phyloP scores from a whole-genome alignment of 2,888 invertebrate species.

The Argyra leucocephala region DNA sequence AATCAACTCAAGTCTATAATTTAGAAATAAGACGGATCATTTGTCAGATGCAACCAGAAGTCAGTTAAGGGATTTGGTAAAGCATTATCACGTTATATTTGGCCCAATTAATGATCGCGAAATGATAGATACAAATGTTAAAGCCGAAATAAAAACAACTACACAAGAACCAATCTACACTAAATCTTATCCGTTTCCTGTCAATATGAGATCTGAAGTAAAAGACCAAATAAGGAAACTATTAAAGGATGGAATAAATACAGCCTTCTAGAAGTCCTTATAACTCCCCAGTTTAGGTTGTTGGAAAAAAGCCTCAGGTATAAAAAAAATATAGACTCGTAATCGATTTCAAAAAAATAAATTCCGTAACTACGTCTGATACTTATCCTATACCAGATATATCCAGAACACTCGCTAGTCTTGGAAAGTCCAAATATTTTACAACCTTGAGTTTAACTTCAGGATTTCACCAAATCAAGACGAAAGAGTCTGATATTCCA shows the following conservation, averaged over 20 bases:
- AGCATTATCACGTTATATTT: constrained; percentile 5
- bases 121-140: constrained; percentile 11
- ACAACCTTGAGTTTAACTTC: constrained; percentile 18
- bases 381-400: constrained; percentile 15
- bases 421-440: no score
- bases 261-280: constrained; percentile 28
- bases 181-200: constrained; percentile 35
- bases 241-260: constrained; percentile 29
- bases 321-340: constrained; percentile 24
- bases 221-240: constrained; percentile 31
- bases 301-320: constrained; percentile 25
- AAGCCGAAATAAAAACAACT: constrained; percentile 13
- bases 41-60: not conserved
- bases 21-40: constrained; percentile 8
- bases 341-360: constrained; percentile 23
- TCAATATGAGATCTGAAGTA: constrained; percentile 32
- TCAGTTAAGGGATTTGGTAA: no score
- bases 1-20: constrained; percentile 9
- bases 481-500: constrained; percentile 16
- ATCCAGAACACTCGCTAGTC: constrained; percentile 21
- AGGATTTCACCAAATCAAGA: constrained; percentile 20
- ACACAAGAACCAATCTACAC: constrained; percentile 28
- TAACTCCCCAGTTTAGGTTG: constrained; percentile 27
- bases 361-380: constrained; percentile 15
- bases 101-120: constrained; percentile 2